Conservation (phyloP, 2,113 vertebrate genomes). For the Cairina moschata region DNA sequence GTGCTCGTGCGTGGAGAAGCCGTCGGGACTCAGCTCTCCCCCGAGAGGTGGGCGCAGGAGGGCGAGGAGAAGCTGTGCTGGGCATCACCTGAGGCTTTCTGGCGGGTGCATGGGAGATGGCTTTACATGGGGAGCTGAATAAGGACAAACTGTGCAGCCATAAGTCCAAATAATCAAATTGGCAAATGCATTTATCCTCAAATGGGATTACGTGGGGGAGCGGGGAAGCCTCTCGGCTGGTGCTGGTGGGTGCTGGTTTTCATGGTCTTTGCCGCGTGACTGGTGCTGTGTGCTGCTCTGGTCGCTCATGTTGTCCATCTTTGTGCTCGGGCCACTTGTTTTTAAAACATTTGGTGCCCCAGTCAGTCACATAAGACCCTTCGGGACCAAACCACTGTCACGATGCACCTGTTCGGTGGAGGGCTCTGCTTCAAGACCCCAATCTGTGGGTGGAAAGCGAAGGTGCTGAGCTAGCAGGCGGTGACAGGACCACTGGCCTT, state of each 20-base stretch:
- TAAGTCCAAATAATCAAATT: constrained; percentile 47
- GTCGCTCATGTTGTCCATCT: rapidly evolving
- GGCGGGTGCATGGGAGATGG: neutral
- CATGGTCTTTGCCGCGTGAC: neutral
- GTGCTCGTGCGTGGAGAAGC: neutral
- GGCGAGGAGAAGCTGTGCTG: neutral
- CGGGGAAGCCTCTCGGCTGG: neutral
- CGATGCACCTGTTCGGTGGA: neutral
- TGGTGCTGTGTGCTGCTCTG: rapidly evolving
- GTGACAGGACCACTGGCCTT: neutral
- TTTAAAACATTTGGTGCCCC: neutral
- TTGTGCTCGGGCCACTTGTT: neutral
- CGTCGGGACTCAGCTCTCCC: neutral
- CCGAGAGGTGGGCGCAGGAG: neutral
- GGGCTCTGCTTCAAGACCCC: neutral
- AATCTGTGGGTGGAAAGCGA: no score
- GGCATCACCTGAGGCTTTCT: neutral
- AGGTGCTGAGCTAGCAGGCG: no score
- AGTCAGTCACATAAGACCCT: neutral
- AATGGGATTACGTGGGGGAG: constrained; percentile 11
- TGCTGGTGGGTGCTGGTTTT: neutral
- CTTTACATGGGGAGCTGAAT: neutral
- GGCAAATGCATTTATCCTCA: constrained; percentile 1
- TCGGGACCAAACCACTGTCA: neutral
- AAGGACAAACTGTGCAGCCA: constrained; percentile 6